Percentiles rank a stretch among this genome's conserved stretches.
Conservation (phyloP, 2,113 vertebrate genomes). For the Jaculus jaculus region DNA sequence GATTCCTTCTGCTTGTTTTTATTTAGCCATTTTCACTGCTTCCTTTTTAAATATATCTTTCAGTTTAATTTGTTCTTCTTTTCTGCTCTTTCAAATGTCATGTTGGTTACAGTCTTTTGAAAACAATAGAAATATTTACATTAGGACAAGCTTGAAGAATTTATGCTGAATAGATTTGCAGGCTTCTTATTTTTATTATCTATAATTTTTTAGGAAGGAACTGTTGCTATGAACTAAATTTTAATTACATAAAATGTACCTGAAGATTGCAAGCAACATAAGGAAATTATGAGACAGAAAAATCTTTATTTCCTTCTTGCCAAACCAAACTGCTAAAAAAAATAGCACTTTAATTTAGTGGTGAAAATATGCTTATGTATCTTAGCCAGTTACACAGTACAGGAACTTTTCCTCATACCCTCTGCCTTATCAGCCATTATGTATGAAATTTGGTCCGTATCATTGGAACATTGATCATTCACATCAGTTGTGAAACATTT, state of each 20-base stretch:
- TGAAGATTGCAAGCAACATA: background rate
- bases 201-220: background rate
- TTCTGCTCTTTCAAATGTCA: background rate
- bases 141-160: background rate
- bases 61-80: constrained; percentile 2
- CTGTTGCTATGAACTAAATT: background rate
- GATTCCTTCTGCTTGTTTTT: background rate
- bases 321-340: background rate
- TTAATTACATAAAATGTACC: background rate
- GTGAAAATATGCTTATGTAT: background rate
- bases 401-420: background rate
- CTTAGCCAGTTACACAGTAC: background rate
- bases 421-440: background rate
- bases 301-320: background rate
- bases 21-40: background rate
- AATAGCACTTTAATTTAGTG: constrained; percentile 31
- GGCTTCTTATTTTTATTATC: background rate
- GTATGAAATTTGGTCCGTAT: background rate
- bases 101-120: background rate
- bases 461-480: constrained; percentile 2
- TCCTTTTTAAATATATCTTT: background rate
- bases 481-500: constrained; percentile 36
- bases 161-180: background rate
- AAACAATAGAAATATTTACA: background rate
- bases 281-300: constrained; percentile 27